These are phyloP conservation scores for Microplitis deprimator DNA, from an alignment of 2,888 invertebrate species.

Conservation along the genomic window DNA sequence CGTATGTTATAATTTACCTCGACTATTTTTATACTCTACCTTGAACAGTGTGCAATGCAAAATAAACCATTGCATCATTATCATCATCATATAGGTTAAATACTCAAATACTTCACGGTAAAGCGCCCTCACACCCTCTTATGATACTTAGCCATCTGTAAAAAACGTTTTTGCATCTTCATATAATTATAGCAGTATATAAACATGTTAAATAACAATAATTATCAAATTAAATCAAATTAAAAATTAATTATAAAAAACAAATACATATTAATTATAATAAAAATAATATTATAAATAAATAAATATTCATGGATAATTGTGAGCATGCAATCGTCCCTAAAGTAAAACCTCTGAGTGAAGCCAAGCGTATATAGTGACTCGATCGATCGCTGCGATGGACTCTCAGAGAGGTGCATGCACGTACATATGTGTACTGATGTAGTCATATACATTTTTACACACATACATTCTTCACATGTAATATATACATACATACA, in stretches of 20 bases:
- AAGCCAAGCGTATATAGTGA: conserved; percentile 12
- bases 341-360: conserved; percentile 23
- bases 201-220: background rate
- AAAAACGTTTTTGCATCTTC: conserved; percentile 30
- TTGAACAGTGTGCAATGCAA: conserved; percentile 1
- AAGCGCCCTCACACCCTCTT: conserved; percentile 20
- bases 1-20: background rate
- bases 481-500: conserved; percentile 16
- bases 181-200: conserved; percentile 47
- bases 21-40: background rate
- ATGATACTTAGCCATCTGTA: conserved; percentile 22
- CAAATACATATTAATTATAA: background rate
- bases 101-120: conserved; percentile 25
- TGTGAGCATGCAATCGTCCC: conserved; percentile 23
- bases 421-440: background rate
- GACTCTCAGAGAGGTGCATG: conserved; percentile 14
- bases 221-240: background rate
- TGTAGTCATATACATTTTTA: conserved; percentile 14
- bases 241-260: background rate
- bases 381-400: conserved; percentile 30
- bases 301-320: background rate
- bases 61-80: background rate
- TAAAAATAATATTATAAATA: background rate
- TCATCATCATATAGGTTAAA: conserved; percentile 7
- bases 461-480: conserved; percentile 32